Evolutionary conservation across 2,888 invertebrate species (phyloP), one percentile per base, ranked within the genome.

Genomic region (Polydrusus cervinus): DNA sequence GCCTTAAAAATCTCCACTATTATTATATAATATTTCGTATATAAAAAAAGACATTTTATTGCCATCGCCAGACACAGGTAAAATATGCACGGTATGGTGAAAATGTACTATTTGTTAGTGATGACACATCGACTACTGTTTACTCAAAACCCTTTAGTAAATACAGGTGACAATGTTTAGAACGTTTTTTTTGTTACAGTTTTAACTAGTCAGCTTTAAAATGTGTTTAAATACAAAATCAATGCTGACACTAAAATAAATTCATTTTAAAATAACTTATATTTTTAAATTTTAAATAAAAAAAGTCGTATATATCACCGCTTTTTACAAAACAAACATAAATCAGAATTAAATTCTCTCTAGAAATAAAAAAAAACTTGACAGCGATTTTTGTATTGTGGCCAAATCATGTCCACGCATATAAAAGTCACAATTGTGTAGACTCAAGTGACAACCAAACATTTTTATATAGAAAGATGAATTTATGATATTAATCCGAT

Each of bases 401-500:
- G 57, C 57, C 57, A 60, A 60, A 38, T 60, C 57, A 60, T 60
- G 57, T 60, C 57, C 16, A 14, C 38, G 57, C 57, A 60, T 60
- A 60, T n/a, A 55, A 60, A 60, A 38, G 14, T 55, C 20, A 51
- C 25, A 53, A 38, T 16, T 38, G 38, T 38, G 3, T 38, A 10
- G 18, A 60, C 38, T 16, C 16, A 38, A 38, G 9, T 60, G 57
- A 60, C 57, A 60, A 60, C 57, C 38, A 60, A 60, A 38, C 38
- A 60, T 60, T 38, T 57, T 60, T 38, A 14, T 30, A 55, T 55
- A 55, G n/a, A 55, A 30, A 55, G 30, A 55, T 55, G 14, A 55
- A 60, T 60, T 60, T 60, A 60, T 60, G 14, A 38, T 38, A 18
- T 16, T 38, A 38, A 60, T 60, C 57, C 57, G 38, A 38, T 16